A percentile compares a stretch with the other conserved stretches of the same genome.
phyloP scores from a whole-genome alignment of 1,140 invertebrate genomes.

The Hyles euphorbiae region DNA sequence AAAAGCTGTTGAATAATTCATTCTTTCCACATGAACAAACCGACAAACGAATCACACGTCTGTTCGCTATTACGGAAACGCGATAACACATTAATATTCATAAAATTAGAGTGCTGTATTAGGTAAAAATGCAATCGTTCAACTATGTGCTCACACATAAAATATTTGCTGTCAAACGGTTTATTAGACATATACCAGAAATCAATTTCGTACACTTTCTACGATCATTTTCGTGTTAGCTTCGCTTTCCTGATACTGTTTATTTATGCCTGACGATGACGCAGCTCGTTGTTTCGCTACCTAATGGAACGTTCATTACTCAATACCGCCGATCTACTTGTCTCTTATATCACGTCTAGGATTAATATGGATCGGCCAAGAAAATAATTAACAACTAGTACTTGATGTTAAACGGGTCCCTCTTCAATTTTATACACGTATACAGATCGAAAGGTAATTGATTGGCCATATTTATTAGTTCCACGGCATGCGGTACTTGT shows the following conservation, averaged over 20 bases:
- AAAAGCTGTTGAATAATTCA: slow-evolving; percentile 12
- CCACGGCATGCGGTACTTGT: no score
- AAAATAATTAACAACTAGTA: no score
- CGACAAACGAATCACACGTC: slow-evolving; percentile 8
- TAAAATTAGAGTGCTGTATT: background rate
- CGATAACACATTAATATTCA: slow-evolving; percentile 7
- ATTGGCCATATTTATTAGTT: no score
- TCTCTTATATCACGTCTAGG: no score
- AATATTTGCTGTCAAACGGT: slow-evolving; percentile 21
- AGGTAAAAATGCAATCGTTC: slow-evolving; percentile 2
- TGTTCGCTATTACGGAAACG: slow-evolving; percentile 6
- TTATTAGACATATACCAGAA: slow-evolving; percentile 28
- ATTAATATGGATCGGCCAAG: no score
- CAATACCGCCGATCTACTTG: no score
- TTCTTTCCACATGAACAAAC: slow-evolving; percentile 10
- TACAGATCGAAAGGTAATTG: no score
- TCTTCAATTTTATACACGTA: no score
- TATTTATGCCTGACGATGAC: slow-evolving; percentile 30
- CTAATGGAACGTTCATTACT: slow-evolving; percentile 17
- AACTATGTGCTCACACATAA: slow-evolving; percentile 7
- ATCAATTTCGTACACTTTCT: slow-evolving; percentile 61
- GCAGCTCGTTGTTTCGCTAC: slow-evolving; percentile 14
- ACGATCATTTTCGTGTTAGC: slow-evolving; percentile 50
- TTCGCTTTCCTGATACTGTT: slow-evolving; percentile 53
- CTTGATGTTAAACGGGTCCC: no score